Base-by-base conservation (phyloP, 2,797 vertebrate genomes). In the Liparis tanakae region DNA sequence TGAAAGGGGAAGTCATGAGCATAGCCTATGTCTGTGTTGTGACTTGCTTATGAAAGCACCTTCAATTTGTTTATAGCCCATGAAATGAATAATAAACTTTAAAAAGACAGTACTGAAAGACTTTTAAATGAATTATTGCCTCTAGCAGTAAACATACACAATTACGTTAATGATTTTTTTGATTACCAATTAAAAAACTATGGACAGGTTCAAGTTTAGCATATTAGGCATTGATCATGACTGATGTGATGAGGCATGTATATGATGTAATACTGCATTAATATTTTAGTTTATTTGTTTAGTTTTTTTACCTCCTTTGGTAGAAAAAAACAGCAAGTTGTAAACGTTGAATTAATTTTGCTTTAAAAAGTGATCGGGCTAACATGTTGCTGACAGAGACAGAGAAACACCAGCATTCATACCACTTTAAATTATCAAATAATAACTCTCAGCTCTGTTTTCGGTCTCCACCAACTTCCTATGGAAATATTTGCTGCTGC, bases 11-110 rank as follows among this genome's bases (percentile, higher is more conserved):
- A 53, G 37, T 34, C 30, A 17, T 9, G 33, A 37, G 22, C 1
- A 0, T 1, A 15, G 15, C 1, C 5, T 17, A 0, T 41, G 48
- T 36, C 3, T 51, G 25, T 6, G 12, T 3, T 39, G 13, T 50
- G 1, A 4, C 5, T 36, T 7, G 7, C 20, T 4, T 15, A 12
- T 22, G 15, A 37, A 37, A 62, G 33, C 4, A 68, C 33, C 41
- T 55, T 41, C 18, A 15, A n/a, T 22, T n/a, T 20, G 10, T 30
- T 4, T 36, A 10, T 9, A 22, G n/a, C 2, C 15, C 1, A 9
- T 30, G 0, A 8, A 39, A 22, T 53, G 8, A 51, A 25, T 61
- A n/a, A 61, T 51, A 25, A 39, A 34, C n/a, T 33, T 22, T 59
- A 4, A 58, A 48, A 59, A 60, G 8, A 54, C 37, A 61, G 30